Base-by-base conservation (phyloP, 1,140 invertebrate species). In the Pollicipes pollicipes region DNA sequence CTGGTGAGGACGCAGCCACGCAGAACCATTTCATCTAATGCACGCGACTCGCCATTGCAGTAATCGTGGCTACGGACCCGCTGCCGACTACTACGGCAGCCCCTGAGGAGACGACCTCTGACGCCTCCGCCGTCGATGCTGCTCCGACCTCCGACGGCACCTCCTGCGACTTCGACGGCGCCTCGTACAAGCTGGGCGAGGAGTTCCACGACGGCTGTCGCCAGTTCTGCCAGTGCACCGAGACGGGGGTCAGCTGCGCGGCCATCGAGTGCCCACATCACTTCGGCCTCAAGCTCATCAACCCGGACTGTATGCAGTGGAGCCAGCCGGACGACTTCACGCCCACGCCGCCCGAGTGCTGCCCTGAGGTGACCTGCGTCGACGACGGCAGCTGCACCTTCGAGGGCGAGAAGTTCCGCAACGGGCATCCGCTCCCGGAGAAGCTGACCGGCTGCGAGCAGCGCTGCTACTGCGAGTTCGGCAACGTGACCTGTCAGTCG, bases 391-490 rank as follows among this genome's bases (percentile, higher is more conserved):
- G 64, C 28, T 66, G 63, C 64, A 4, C 8, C 24, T 66, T 28
- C 64, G 10, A 24, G 3, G 64, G 64, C 4, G 24, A 64, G 21
- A 64, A 4, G 10, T 64, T 66, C 27, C 3, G 64, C 29, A 88
- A 90, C 77, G 88, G 85, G 83, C 83, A 85, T 35, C 84, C 85
- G 69, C 85, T 90, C 32, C 88, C 88, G 2, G 76, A 80, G 77
- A 82, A 89, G 80, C 75, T 88, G 28, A 85, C 84, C 69, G 90
- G 90, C 68, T 95, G 92, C 77, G 89, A 92, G 70, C 85, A 90
- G 72, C 82, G 86, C 75, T 95, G 92, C 79, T 90, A 86, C 78
- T 95, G 92, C 76, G 88, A 92, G 77, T 87, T 88, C 77, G 90
- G 91, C 30, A 89, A 89, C 73, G 83, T 95, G 6, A 88, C 90